A percentile compares a stretch with the other conserved stretches of the same genome.
These are phyloP conservation scores for Spheniscus humboldti DNA, from an alignment of 2,797 vertebrate genomes.

Conservation along the genomic window DNA sequence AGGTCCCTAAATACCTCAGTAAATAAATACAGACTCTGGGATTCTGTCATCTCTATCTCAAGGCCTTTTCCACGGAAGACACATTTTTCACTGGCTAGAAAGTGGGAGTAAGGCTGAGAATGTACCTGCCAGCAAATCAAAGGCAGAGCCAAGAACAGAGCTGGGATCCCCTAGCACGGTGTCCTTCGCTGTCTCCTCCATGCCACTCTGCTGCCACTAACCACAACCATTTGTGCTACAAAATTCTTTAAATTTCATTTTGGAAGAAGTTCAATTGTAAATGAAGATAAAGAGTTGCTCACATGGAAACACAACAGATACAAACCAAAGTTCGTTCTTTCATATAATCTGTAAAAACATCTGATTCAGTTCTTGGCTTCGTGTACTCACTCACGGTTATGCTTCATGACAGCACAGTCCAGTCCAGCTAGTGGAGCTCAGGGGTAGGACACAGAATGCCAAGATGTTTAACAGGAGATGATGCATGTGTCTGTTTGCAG, in stretches of 20 bases:
- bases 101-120: not conserved
- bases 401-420: not conserved
- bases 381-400: not conserved
- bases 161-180: not conserved
- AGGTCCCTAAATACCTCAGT: not conserved
- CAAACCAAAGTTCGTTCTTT: not conserved
- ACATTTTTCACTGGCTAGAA: not conserved
- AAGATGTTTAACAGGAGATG: not conserved
- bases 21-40: not conserved
- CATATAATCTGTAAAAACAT: not conserved
- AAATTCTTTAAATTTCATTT: not conserved
- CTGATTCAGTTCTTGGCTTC: not conserved
- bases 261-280: not conserved
- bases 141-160: not conserved
- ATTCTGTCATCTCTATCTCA: not conserved
- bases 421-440: not conserved
- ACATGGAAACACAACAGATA: not conserved
- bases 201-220: not conserved
- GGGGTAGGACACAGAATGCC: not conserved
- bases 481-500: not conserved
- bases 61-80: not conserved
- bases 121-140: not conserved
- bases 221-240: not conserved
- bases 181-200: not conserved
- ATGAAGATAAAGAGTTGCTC: not conserved